Evolutionary conservation across 2,888 invertebrate species (phyloP).

Genomic region (Tetranychus piercei): DNA sequence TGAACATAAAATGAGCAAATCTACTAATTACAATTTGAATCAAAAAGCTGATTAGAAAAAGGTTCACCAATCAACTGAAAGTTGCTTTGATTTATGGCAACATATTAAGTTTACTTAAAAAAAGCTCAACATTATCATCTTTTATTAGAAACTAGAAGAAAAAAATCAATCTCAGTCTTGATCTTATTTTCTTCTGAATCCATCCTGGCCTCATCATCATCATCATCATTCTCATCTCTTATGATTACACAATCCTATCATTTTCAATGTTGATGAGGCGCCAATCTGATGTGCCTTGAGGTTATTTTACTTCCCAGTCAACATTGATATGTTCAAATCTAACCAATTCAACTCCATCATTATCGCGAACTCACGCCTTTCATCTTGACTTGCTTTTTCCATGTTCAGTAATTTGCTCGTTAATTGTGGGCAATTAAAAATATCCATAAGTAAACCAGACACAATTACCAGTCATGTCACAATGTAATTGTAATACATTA

Average conservation of each 20-base stretch:
- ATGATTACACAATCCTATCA: not conserved
- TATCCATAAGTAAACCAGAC: not conserved
- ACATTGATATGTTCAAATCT: not conserved
- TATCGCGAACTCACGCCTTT: not conserved
- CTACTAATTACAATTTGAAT: no score
- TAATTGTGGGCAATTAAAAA: not conserved
- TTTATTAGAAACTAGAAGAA: no score
- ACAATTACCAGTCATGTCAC: not conserved
- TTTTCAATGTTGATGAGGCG: not conserved
- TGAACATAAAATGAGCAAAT: no score
- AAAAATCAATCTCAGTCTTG: no score
- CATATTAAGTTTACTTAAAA: no score
- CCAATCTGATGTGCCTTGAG: not conserved
- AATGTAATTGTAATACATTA: no score
- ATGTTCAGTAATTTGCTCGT: not conserved
- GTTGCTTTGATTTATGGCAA: no score
- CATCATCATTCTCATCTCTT: no score
- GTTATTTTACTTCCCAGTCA: not conserved
- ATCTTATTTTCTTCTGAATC: no score
- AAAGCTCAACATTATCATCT: no score
- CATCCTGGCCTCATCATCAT: not conserved
- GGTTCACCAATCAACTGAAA: no score
- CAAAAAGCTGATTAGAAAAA: no score
- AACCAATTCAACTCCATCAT: not conserved
- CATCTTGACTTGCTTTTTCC: not conserved